Base-by-base conservation (phyloP, 2,797 vertebrate species). In the Malurus splendens region DNA sequence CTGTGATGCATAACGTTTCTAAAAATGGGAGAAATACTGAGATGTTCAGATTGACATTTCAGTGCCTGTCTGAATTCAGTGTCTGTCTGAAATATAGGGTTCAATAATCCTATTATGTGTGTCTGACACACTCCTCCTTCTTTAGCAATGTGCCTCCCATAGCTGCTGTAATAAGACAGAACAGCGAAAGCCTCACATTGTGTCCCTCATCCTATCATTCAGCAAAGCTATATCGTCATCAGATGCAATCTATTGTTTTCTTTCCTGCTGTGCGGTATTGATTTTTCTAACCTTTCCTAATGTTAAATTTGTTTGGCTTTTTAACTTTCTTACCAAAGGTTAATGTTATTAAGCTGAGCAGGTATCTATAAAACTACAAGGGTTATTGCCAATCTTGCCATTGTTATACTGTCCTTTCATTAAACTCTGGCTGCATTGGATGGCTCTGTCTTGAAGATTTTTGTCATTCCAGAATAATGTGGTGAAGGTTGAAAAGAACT, bases 251-350 rank as follows among this genome's bases (percentile, higher is more conserved):
- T 93, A 33, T 87, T 85, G 86, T 90, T 92, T 90, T 86, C 82
- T 81, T 89, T 89, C 91, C 88, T 85, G 84, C 93, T 93, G 79
- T 18, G 88, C 77, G 54, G 10, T 92, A 95, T 94, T 87, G 93
- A 95, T 91, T 95, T 94, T 90, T 87, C 68, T 93, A 94, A 94
- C 93, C 92, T 94, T 95, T 95, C 80, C 77, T 95, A 89, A 92
- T 91, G 90, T 89, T 92, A 85, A 85, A 91, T 90, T 93, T 89
- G 84, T 76, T 90, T 91, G 84, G 84, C 89, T 94, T 92, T 90
- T 93, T 89, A 89, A 82, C 66, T 95, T 92, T 70, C 83, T 83
- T 85, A 48, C 41, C 82, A 93, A 93, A 95, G 90, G 93, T 92
- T 95, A 92, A 93, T 70, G 73, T 77, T 87, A 76, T 75, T 90